These are phyloP conservation scores for Xenops minutus DNA, from an alignment of 2,797 vertebrate species.

Conservation along the genomic window DNA sequence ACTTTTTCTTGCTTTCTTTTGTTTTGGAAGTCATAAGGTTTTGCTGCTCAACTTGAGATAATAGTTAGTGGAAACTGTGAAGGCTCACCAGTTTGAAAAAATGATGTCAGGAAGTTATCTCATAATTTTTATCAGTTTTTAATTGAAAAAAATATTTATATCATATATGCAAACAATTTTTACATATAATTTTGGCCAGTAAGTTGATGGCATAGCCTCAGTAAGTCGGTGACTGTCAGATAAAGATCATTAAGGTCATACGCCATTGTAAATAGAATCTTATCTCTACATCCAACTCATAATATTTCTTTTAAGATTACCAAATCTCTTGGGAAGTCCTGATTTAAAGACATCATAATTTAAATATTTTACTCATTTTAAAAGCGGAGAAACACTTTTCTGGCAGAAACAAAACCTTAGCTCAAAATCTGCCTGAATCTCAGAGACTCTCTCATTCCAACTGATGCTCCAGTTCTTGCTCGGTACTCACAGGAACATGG, in stretches of 20 bases:
- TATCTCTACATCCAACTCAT: neutral
- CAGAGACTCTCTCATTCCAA: neutral
- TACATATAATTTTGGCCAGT: neutral
- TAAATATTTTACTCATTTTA: neutral
- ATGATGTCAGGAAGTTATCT: neutral
- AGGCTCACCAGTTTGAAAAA: neutral
- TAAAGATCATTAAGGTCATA: neutral
- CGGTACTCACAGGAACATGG: neutral
- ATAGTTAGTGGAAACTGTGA: neutral
- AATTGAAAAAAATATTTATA: neutral
- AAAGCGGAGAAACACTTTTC: neutral
- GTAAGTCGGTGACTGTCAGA: accelerated
- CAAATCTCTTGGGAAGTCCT: neutral
- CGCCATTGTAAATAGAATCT: neutral
- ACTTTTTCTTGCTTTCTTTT: neutral
- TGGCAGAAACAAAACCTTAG: neutral
- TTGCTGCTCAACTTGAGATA: neutral
- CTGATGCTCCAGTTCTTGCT: neutral
- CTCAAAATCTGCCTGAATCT: neutral
- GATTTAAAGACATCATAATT: neutral
- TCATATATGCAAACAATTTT: neutral
- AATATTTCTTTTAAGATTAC: neutral
- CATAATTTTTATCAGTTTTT: neutral
- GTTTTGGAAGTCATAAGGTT: neutral
- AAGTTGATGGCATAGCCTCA: neutral